Percentiles rank a stretch among this genome's conserved stretches.
phyloP scores from a whole-genome alignment of 1,140 invertebrate species.

The Solenopsis fugax region DNA sequence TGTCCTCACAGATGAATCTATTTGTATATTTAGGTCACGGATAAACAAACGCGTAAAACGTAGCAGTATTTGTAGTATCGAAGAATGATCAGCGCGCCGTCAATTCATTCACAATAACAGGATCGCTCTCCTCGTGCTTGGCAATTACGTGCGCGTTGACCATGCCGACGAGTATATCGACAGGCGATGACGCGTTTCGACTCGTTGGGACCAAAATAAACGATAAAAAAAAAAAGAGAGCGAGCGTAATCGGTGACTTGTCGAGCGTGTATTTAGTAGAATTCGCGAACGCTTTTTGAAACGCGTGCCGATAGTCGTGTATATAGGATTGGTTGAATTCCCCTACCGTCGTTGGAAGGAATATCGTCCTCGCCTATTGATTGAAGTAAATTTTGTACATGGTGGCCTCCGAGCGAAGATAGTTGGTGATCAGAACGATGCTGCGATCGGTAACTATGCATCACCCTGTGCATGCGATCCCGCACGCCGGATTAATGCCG shows the following conservation, averaged over 20 bases:
- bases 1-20: slow-evolving; percentile 25
- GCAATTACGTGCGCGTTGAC: slow-evolving; percentile 59
- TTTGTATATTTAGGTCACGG: slow-evolving; percentile 46
- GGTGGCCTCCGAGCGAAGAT: neutral
- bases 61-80: slow-evolving; percentile 40
- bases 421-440: neutral
- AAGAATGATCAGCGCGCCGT: slow-evolving; percentile 50
- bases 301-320: neutral
- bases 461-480: slow-evolving; percentile 24
- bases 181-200: slow-evolving; percentile 55
- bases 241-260: slow-evolving; percentile 11
- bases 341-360: neutral
- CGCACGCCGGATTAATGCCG: slow-evolving; percentile 48
- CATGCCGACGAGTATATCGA: slow-evolving; percentile 50
- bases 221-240: slow-evolving; percentile 17
- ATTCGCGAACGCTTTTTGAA: slow-evolving; percentile 14
- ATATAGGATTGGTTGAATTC: neutral
- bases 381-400: neutral
- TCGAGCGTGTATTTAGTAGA: slow-evolving; percentile 28
- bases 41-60: slow-evolving; percentile 41
- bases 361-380: neutral
- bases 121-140: slow-evolving; percentile 22
- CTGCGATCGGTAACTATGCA: slow-evolving; percentile 25
- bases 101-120: slow-evolving; percentile 58
- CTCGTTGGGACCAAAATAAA: slow-evolving; percentile 23